These are phyloP conservation scores for Drosophila ogumai DNA, from an alignment of 1,140 invertebrate species.

Conservation along the genomic window DNA sequence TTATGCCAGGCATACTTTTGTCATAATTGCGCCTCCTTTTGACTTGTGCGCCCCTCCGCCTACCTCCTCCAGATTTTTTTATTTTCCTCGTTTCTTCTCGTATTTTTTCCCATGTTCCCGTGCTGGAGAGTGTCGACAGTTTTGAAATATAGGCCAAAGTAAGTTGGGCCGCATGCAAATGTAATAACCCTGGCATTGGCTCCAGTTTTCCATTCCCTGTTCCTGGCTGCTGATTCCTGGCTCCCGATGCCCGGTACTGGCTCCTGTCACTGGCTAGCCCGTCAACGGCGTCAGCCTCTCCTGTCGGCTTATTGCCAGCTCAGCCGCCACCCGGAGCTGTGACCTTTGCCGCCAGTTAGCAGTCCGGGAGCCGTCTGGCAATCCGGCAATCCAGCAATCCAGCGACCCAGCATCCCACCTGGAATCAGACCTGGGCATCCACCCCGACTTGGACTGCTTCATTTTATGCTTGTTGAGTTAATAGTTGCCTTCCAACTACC, in stretches of 20 bases:
- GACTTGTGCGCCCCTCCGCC: slow-evolving; percentile 60
- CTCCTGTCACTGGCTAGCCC: slow-evolving; percentile 53
- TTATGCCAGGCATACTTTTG: slow-evolving; percentile 81
- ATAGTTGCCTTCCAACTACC: slow-evolving; percentile 70
- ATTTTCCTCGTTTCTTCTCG: slow-evolving; percentile 5
- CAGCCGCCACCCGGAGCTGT: slow-evolving; percentile 52
- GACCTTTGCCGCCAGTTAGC: slow-evolving; percentile 34
- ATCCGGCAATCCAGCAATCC: neutral
- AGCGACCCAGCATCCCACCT: slow-evolving; percentile 10
- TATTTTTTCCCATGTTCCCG: slow-evolving; percentile 27
- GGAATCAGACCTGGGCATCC: slow-evolving; percentile 19
- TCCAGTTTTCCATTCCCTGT: neutral
- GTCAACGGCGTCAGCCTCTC: slow-evolving; percentile 70
- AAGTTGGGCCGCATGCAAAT: slow-evolving; percentile 66
- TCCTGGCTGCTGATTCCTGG: neutral
- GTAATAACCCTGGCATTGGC: slow-evolving; percentile 65
- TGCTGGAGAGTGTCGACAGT: slow-evolving; percentile 70
- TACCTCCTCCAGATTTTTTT: slow-evolving; percentile 24
- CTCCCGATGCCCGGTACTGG: slow-evolving; percentile 4
- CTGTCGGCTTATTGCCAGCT: slow-evolving; percentile 75
- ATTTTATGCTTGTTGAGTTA: slow-evolving; percentile 83
- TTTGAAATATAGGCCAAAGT: slow-evolving; percentile 76
- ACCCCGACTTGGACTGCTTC: slow-evolving; percentile 53
- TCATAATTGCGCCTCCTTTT: slow-evolving; percentile 79
- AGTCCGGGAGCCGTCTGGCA: slow-evolving; percentile 2